A percentile compares a stretch with the other conserved stretches of the same genome.
Conservation (phyloP, 2,888 invertebrate species). For the Protonemura montana region DNA sequence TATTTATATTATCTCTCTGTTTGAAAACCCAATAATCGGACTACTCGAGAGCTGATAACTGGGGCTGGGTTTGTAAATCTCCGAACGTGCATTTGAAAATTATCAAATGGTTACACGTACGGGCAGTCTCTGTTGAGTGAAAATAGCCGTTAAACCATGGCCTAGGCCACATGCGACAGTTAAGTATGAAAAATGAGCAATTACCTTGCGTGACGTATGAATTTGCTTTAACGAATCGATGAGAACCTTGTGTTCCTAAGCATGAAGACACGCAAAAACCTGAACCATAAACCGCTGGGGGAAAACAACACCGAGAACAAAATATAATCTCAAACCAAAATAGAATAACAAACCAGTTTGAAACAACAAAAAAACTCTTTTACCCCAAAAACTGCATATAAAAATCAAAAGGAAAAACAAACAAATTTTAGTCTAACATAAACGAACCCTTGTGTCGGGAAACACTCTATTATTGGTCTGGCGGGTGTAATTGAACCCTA, state of each 20-base stretch:
- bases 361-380: slow-evolving; percentile 1
- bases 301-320: slow-evolving; percentile 28
- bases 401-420: slow-evolving; percentile 37
- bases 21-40: no score
- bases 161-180: neutral
- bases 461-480: no score
- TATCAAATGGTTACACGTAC: no score
- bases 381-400: slow-evolving; percentile 27
- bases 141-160: neutral
- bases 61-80: no score
- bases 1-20: no score
- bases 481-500: no score
- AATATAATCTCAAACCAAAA: slow-evolving; percentile 17
- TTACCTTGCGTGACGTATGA: neutral
- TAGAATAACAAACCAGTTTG: slow-evolving; percentile 23
- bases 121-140: neutral
- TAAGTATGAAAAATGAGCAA: neutral
- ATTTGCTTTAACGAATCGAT: neutral
- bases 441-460: neutral
- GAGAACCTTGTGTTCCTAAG: no score
- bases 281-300: neutral
- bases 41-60: no score
- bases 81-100: no score
- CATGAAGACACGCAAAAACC: neutral
- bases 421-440: slow-evolving; percentile 24